Percentiles rank a stretch among this genome's conserved stretches.
Evolutionary conservation across 2,113 vertebrate genomes (phyloP).

Genomic region (Diadophis punctatus): DNA sequence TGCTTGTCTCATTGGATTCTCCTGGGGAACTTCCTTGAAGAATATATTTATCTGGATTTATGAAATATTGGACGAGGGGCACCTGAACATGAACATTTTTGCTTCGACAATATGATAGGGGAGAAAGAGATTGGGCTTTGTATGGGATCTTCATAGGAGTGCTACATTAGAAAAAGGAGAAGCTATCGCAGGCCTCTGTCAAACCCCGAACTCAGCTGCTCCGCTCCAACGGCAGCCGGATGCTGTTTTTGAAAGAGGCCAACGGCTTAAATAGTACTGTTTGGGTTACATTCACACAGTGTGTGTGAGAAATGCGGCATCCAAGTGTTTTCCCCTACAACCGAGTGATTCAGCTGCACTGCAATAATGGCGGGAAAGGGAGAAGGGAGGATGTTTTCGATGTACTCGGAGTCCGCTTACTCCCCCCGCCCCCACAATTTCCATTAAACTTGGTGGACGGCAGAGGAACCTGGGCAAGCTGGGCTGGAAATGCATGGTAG

Average conservation of each 20-base stretch:
- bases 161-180: neutral
- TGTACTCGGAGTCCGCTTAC: neutral
- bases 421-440: neutral
- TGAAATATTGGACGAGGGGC: neutral
- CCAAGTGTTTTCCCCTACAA: neutral
- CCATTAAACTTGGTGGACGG: neutral
- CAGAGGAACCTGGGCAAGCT: constrained; percentile 68
- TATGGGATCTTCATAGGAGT: neutral
- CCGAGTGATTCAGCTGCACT: neutral
- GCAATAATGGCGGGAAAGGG: neutral
- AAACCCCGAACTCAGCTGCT: neutral
- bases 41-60: neutral
- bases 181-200: neutral
- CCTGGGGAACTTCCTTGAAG: neutral
- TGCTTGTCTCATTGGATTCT: neutral
- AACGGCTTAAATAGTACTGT: neutral
- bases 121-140: neutral
- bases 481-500: constrained; percentile 73
- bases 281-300: neutral
- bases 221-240: neutral
- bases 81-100: neutral
- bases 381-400: neutral
- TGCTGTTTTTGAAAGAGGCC: neutral
- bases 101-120: neutral
- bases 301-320: neutral